phyloP scores from a whole-genome alignment of 2,113 vertebrate species.

The Gobiocypris rarus region DNA sequence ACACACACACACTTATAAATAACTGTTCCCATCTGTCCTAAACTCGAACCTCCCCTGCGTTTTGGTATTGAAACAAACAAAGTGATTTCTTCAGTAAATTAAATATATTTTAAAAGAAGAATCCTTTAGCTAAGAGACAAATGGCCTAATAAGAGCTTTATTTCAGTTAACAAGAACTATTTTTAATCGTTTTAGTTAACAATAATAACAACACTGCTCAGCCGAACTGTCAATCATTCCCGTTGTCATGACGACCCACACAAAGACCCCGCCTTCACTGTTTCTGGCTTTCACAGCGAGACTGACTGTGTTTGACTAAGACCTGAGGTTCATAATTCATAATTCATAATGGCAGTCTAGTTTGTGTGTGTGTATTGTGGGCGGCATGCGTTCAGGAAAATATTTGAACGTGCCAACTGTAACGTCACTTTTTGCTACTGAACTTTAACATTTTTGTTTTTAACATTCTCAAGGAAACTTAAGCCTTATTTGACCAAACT shows the following conservation, averaged over 20 bases:
- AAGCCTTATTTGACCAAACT: background rate
- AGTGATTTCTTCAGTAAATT: background rate
- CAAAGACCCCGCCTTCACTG: background rate
- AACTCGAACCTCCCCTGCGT: background rate
- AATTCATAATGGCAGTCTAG: background rate
- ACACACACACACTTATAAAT: too few species aligned
- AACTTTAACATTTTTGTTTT: background rate
- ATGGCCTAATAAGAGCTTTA: background rate
- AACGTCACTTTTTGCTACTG: background rate
- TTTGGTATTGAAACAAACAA: background rate
- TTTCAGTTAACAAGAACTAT: background rate
- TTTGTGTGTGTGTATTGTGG: background rate
- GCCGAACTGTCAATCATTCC: slow-evolving; percentile 24
- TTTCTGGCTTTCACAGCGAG: background rate
- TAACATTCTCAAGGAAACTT: background rate
- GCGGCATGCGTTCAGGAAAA: background rate
- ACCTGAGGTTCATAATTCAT: background rate
- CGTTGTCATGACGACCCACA: slow-evolving; percentile 12
- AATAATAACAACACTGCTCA: background rate
- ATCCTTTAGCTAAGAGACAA: background rate
- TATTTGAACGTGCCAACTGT: background rate
- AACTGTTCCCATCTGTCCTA: background rate
- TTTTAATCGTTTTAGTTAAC: background rate
- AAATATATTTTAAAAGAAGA: background rate
- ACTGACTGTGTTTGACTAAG: background rate